Evolutionary conservation across 2,113 vertebrate genomes (phyloP), one percentile per base, ranked within the genome.

Genomic region (Myodes glareolus): DNA sequence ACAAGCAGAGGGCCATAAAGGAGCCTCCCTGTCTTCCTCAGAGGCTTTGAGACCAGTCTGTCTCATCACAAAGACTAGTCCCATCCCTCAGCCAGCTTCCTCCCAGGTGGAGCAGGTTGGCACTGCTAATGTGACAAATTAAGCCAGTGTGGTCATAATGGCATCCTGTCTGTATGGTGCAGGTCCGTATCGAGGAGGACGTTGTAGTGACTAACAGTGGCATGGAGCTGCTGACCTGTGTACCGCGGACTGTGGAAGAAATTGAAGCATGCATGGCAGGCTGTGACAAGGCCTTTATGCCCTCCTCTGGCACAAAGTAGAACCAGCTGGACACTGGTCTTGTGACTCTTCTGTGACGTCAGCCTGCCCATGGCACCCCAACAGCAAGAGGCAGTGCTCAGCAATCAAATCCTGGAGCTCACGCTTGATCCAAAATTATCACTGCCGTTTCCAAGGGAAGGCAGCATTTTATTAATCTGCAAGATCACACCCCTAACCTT

Each of bases 141-240:
- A 88, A n/a, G 67, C 27, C 82, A 42, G 84, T 39, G 50, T 47
- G 31, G 45, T 58, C 14, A 8, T 45, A 21, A 63, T 3, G 4
- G 70, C 90, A 14, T 91, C 90, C 42, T 14, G 1, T 36, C 0
- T 63, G n/a, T 76, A n/a, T 92, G 23, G 39, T 45, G 14, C 98
- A 99, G 99, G 99, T 99, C 91, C 99, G 99, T 6, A 99, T 99
- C 3, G 99, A 99, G 97, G 99, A 99, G 0, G 98, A 99, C 93
- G 99, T 99, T 0, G 99, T 97, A 0, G 99, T 99, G 98, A 99
- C 99, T 0, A 98, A 98, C 12, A 95, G 42, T 0, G 99, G 99
- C 0, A 97, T 99, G 68, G 99, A 99, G 98, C 98, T 99, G 98
- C 98, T 99, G 94, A 99, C 99, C 7, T 99, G 99, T 0, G 99